Evolutionary conservation across 2,797 vertebrate genomes (phyloP), one percentile per base, ranked within the genome.

Genomic region (Lophius americanus): DNA sequence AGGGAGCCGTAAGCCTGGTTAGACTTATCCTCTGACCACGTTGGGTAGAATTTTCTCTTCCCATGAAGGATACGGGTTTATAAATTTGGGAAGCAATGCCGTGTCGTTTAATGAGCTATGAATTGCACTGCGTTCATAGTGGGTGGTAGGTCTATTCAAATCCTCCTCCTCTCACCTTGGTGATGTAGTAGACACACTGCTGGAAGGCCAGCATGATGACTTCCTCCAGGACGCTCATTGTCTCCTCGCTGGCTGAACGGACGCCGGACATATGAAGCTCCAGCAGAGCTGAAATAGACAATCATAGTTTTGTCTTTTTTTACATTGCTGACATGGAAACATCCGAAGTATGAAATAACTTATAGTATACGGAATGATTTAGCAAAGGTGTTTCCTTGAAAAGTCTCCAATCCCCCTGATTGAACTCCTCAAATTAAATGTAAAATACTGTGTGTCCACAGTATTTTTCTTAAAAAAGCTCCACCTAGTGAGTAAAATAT

Each of bases 141-240:
- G 5, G 6, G 41, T 42, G 41, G 39, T 4, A 41, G 6, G 2
- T 41, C 9, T 44, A 4, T 23, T 23, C 23, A 23, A 23, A 12
- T 44, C 11, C 11, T 3, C 10, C 43, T 46, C 39, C 5, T 55
- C 89, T 84, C 72, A 95, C 94, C 92, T 95, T 95, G 63, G 94
- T 95, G 52, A 95, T 85, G 88, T 95, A 95, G 81, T 94, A 95
- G 46, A 95, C 93, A 70, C 92, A 94, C 86, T 95, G 94, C 89
- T 95, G 94, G 81, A 95, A 95, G 66, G 92, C 90, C 9, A 95
- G 91, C 94, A 95, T 92, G 60, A 94, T 82, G 73, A 95, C 92
- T 73, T 95, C 94, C 83, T 95, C 94, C 85, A 95, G 84, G 33
- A 93, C 94, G 0, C 90, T 89, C 60, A 90, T 85, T 0, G 92